A percentile compares a stretch with the other conserved stretches of the same genome.
Evolutionary conservation across 2,113 vertebrate genomes (phyloP).

Genomic region (Setophaga petechia): DNA sequence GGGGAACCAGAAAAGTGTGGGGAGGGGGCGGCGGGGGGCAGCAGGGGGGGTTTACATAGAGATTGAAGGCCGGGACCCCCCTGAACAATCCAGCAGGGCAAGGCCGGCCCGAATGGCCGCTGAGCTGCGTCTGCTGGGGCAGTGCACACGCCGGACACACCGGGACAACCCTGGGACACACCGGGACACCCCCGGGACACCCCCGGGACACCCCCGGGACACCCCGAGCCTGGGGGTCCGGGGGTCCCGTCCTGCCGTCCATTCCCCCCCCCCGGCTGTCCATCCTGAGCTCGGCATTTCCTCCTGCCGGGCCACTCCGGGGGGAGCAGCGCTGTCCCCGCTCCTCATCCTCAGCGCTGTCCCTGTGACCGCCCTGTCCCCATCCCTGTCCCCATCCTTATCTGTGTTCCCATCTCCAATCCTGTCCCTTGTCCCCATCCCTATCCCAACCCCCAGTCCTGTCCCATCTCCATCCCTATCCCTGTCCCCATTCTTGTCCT

Average conservation of each 20-base stretch:
- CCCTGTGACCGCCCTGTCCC: no score
- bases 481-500: no score
- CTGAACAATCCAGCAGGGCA: not conserved
- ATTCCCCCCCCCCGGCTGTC: accelerated
- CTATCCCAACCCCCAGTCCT: no score
- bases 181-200: not conserved
- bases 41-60: not conserved
- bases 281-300: not conserved
- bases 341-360: not conserved
- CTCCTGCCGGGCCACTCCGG: not conserved
- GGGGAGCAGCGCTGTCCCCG: not conserved
- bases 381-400: not conserved
- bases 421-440: not conserved
- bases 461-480: no score
- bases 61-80: not conserved
- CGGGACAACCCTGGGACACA: no score
- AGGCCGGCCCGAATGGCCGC: not conserved
- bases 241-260: no score
- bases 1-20: not conserved
- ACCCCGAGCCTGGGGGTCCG: not conserved
- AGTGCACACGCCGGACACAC: constrained; percentile 29
- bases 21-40: not conserved
- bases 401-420: no score
- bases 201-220: not conserved
- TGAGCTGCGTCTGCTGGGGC: constrained; percentile 12